A percentile compares a stretch with the other conserved stretches of the same genome.
These are phyloP conservation scores for Lucilia cuprina DNA, from an alignment of 1,140 invertebrate genomes.

Conservation along the genomic window DNA sequence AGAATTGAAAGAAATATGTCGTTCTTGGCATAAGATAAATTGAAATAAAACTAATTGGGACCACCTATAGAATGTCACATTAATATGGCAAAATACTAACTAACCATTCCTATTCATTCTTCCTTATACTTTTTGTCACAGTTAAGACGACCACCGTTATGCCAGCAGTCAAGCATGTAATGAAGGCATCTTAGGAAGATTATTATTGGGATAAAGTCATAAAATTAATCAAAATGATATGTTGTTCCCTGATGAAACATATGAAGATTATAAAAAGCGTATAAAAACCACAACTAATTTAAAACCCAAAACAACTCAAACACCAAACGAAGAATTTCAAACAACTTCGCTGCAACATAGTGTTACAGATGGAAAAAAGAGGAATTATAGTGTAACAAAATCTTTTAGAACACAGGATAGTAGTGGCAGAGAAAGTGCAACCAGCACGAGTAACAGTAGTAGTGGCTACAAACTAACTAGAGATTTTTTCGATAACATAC, in stretches of 20 bases:
- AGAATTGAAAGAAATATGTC: not conserved
- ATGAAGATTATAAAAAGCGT: constrained; percentile 63
- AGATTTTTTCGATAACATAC: constrained; percentile 59
- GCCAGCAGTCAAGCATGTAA: not conserved
- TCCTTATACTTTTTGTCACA: not conserved
- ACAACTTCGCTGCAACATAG: constrained; percentile 19
- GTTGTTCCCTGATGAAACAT: constrained; percentile 73
- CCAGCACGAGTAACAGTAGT: constrained; percentile 5
- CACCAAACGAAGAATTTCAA: constrained; percentile 52
- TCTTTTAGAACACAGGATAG: not conserved
- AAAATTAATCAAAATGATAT: constrained; percentile 61
- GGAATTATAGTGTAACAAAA: not conserved
- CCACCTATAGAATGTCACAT: not conserved
- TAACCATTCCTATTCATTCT: not conserved
- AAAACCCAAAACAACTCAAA: constrained; percentile 47
- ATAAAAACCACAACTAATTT: constrained; percentile 23
- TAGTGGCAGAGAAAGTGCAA: not conserved
- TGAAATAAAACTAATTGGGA: constrained; percentile 4
- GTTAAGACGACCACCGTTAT: constrained; percentile 5
- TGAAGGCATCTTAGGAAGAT: not conserved
- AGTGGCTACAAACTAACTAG: constrained; percentile 48
- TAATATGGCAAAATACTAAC: not conserved
- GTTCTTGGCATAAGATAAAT: not conserved
- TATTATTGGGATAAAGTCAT: not conserved
- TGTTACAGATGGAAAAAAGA: not conserved